Evolutionary conservation across 2,797 vertebrate species (phyloP), one percentile per base, ranked within the genome.

Genomic region (Lepus oiostolus): DNA sequence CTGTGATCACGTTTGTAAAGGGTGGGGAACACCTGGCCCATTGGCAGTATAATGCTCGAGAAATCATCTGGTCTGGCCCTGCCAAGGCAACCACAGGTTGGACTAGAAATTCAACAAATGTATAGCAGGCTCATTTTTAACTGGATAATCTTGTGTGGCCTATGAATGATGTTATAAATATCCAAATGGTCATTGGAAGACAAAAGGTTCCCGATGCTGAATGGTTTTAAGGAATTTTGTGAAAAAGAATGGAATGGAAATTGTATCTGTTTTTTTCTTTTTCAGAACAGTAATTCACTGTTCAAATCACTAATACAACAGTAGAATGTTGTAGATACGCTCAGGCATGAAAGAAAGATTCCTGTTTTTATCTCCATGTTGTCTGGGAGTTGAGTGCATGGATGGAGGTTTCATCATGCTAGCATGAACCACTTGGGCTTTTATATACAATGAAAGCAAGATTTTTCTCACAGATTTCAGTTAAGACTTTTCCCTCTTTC

Each of bases 371-470:
- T 38, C 22, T 95, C 58, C 42, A 47, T 72, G 30, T 60, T 30
- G 11, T 30, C 42, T 19, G 75, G 17, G 28, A 77, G 14, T 75
- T 85, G 54, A 95, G 24, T 16, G 8, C 68, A n/a, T 71, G 10
- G 17, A 8, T 32, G 13, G 30, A 42, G 14, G 8, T 88, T 52
- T 65, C 47, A 63, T 70, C 47, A 47, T 65, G 14, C 76, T 86
- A 91, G 21, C 9, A 11, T 70, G 72, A 70, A 58, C 4, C 79
- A n/a, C 17, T 83, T 84, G 32, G 50, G 72, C 32, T 72, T 85
- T 83, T 65, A 77, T 7, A 83, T 19, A 50, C 19, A 82, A 80
- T 38, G 24, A 93, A 89, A 76, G 67, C 5, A 94, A 91, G 93
- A 47, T 21, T 68, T 58, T 60, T 67, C 28, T 54, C 9, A 17